These are phyloP conservation scores for Chaetops frenatus DNA, from an alignment of 2,113 vertebrate species.

Conservation along the genomic window DNA sequence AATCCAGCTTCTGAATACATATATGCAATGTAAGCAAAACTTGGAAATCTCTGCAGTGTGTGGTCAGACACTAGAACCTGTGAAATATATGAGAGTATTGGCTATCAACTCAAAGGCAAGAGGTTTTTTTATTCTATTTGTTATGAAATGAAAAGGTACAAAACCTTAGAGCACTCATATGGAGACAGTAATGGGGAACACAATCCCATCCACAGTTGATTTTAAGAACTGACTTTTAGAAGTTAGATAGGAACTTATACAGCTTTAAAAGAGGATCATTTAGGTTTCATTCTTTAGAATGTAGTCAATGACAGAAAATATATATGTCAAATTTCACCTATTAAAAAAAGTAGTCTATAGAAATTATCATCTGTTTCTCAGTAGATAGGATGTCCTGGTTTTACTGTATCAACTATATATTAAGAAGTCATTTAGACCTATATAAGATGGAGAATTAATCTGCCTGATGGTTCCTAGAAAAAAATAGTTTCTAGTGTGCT, in stretches of 20 bases:
- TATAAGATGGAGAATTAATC: not conserved
- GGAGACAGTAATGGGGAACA: not conserved
- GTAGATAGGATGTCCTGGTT: not conserved
- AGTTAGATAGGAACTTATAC: not conserved
- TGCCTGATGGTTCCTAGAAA: not conserved
- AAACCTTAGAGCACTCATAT: not conserved
- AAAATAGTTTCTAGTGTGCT: not conserved
- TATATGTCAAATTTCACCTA: not conserved
- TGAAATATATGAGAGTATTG: not conserved
- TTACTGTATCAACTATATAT: not conserved
- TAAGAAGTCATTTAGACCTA: not conserved
- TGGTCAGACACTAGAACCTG: not conserved
- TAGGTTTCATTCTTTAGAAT: not conserved
- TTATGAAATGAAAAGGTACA: not conserved
- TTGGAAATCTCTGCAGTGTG: not conserved
- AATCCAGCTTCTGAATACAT: not conserved
- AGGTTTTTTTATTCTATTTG: not conserved
- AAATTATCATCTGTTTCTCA: not conserved
- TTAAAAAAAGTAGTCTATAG: not conserved
- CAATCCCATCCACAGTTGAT: not conserved
- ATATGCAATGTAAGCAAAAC: not conserved
- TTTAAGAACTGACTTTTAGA: not conserved
- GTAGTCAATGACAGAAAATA: not conserved
- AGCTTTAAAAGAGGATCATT: not conserved
- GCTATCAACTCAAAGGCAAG: not conserved